Percentiles rank a stretch among this genome's conserved stretches.
Evolutionary conservation across 2,888 invertebrate genomes (phyloP).

Genomic region (Luperina testacea): DNA sequence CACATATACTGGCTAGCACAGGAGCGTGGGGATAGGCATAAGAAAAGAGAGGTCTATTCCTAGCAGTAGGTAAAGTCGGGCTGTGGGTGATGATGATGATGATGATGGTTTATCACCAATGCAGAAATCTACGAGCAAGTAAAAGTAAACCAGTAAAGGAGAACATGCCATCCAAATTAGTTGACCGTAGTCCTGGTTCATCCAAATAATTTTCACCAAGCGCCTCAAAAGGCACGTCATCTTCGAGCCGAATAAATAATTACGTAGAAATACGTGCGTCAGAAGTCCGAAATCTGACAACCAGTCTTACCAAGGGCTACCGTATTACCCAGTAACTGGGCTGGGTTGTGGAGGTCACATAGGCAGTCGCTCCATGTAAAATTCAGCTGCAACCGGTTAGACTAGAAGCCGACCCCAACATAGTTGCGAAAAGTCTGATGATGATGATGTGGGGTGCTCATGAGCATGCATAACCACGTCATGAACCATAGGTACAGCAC

Average conservation of each 20-base stretch:
- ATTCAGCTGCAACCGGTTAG: neutral
- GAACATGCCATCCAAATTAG: neutral
- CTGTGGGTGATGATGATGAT: neutral
- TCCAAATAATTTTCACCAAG: neutral
- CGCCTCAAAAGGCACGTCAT: neutral
- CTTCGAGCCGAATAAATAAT: neutral
- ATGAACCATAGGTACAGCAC: neutral
- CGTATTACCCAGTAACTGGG: neutral
- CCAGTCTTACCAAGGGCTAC: neutral
- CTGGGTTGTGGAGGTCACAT: neutral
- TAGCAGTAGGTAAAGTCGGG: neutral
- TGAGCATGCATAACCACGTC: neutral
- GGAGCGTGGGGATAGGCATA: neutral
- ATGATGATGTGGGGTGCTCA: neutral
- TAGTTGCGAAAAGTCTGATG: neutral
- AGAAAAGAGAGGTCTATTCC: neutral
- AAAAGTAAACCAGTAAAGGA: neutral
- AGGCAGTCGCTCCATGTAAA: no score
- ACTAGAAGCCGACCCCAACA: neutral
- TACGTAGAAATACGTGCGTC: neutral
- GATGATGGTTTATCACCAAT: neutral
- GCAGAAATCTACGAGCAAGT: neutral
- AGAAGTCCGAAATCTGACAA: neutral
- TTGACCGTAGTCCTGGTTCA: neutral
- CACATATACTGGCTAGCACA: neutral